These are phyloP conservation scores for Australoheros scitulus DNA, from an alignment of 2,113 vertebrate species.

Conservation along the genomic window DNA sequence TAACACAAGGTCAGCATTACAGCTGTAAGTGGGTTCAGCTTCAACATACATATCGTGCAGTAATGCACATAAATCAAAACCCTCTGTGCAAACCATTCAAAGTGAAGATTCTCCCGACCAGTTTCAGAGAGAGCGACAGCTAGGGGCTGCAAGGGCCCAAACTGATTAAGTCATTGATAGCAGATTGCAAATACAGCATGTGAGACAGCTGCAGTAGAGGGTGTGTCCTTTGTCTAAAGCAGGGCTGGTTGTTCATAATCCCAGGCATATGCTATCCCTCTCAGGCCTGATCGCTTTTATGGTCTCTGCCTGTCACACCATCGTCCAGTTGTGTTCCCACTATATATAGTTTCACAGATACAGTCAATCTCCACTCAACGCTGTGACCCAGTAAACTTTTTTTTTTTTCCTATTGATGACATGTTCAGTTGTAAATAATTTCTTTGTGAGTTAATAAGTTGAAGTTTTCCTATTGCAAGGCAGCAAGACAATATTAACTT, in stretches of 20 bases:
- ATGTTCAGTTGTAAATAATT: constrained; percentile 50
- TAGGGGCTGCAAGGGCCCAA: constrained; percentile 40
- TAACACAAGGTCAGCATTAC: background rate
- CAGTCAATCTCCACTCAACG: constrained; percentile 62
- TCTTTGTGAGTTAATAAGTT: constrained; percentile 13
- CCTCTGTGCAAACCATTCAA: background rate
- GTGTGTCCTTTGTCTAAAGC: constrained; percentile 73
- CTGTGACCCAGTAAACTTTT: constrained; percentile 67
- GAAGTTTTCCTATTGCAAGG: constrained; percentile 15
- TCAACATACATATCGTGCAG: background rate
- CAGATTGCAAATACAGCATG: constrained; percentile 73
- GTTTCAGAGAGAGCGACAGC: constrained; percentile 12
- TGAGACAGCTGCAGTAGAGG: constrained; percentile 78
- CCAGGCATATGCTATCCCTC: constrained; percentile 75
- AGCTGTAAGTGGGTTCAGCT: background rate
- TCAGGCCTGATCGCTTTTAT: constrained; percentile 75
- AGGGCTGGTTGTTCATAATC: constrained; percentile 74
- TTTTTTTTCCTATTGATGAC: constrained; percentile 57
- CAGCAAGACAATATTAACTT: background rate
- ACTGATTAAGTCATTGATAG: constrained; percentile 80
- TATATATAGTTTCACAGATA: constrained; percentile 77
- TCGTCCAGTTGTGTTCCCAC: constrained; percentile 71
- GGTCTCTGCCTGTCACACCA: constrained; percentile 71
- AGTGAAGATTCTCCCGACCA: constrained; percentile 12
- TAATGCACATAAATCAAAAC: background rate